A percentile compares a stretch with the other conserved stretches of the same genome.
Conservation (phyloP, 2,113 vertebrate genomes). For the Natator depressus region DNA sequence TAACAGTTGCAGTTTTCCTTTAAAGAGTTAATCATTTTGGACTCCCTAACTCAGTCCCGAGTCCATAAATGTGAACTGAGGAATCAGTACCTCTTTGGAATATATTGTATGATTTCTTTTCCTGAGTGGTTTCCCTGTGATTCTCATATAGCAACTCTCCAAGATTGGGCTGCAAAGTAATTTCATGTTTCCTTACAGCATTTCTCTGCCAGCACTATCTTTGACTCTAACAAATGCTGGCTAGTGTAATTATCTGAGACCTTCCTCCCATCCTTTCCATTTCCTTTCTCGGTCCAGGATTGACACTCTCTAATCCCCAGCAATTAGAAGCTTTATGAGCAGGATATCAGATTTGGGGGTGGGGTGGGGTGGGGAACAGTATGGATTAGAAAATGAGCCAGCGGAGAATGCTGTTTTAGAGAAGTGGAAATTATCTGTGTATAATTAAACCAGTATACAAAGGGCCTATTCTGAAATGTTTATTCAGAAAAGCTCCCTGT, state of each 20-base stretch:
- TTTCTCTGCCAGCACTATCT: conserved; percentile 42
- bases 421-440: not conserved
- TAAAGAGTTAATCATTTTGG: not conserved
- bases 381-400: not conserved
- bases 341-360: not conserved
- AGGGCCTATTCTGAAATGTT: not conserved
- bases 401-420: not conserved
- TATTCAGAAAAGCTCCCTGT: not conserved
- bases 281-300: conserved; percentile 6
- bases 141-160: conserved; percentile 31
- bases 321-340: not conserved
- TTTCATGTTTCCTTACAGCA: conserved; percentile 45
- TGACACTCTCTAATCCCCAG: not conserved
- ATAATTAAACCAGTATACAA: not conserved
- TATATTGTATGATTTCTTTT: conserved; percentile 2
- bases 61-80: not conserved
- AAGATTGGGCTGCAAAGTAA: conserved; percentile 26
- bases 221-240: conserved; percentile 45
- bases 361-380: not conserved
- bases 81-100: conserved; percentile 6
- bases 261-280: conserved; percentile 20
- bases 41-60: not conserved
- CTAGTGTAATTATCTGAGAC: conserved; percentile 44
- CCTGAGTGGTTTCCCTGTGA: not conserved
- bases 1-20: conserved; percentile 35